phyloP scores from a whole-genome alignment of 2,113 vertebrate species.

The Grammomys dolichurus region DNA sequence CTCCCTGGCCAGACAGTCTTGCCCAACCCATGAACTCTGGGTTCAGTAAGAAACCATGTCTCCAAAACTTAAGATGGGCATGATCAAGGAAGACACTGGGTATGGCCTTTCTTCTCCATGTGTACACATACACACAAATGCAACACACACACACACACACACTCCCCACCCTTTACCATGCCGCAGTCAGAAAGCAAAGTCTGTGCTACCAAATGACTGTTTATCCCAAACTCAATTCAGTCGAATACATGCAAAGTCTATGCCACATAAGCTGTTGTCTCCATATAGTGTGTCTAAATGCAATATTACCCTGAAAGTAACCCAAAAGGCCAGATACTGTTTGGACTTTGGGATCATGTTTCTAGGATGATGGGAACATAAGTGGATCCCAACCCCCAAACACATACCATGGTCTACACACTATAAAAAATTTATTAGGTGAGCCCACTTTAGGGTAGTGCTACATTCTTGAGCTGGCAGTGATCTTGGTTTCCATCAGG shows the following conservation, averaged over 20 bases:
- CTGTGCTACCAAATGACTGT: not conserved
- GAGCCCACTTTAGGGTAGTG: constrained; percentile 47
- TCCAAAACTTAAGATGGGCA: not conserved
- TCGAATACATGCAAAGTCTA: not conserved
- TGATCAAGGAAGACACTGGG: not conserved
- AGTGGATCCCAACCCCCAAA: not conserved
- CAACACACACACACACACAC: not conserved
- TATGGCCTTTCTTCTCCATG: not conserved
- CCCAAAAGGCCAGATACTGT: not conserved
- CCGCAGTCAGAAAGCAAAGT: constrained; percentile 16
- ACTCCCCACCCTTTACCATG: not conserved
- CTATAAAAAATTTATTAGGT: constrained; percentile 56
- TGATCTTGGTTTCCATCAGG: constrained; percentile 60
- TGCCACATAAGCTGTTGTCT: not conserved
- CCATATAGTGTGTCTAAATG: not conserved
- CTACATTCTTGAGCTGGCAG: constrained; percentile 68
- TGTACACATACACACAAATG: not conserved
- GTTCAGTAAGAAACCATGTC: not conserved
- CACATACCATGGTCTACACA: constrained; percentile 9
- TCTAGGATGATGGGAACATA: constrained; percentile 1
- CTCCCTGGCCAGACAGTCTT: not conserved
- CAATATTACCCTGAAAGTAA: constrained; percentile 52
- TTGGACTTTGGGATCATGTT: constrained; percentile 22
- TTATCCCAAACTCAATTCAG: not conserved
- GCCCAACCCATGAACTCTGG: not conserved